A percentile compares a stretch with the other conserved stretches of the same genome.
Evolutionary conservation across 2,888 invertebrate species (phyloP).

Genomic region (Noctua fimbriata): DNA sequence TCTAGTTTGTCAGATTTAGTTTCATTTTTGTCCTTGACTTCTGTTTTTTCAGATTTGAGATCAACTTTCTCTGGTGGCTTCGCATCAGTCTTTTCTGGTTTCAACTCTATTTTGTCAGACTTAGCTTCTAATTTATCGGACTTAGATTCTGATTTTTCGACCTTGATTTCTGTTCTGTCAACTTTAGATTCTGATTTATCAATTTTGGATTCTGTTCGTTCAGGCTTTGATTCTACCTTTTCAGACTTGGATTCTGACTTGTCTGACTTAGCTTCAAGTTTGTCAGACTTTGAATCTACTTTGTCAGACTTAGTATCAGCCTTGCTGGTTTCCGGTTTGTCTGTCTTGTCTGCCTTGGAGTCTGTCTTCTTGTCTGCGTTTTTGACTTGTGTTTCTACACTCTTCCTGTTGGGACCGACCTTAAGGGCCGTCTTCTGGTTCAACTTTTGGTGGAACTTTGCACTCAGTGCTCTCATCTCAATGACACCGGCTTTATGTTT

Average conservation of each 20-base stretch:
- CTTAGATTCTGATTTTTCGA: conserved; percentile 47
- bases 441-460: conserved; percentile 84
- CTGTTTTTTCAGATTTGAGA: conserved; percentile 62
- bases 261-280: conserved; percentile 35
- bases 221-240: conserved; percentile 43
- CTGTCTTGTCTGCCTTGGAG: conserved; percentile 53
- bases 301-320: conserved; percentile 35
- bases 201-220: conserved; percentile 43
- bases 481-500: conserved; percentile 88
- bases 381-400: conserved; percentile 78
- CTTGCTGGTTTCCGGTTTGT: conserved; percentile 44
- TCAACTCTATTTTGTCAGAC: conserved; percentile 63
- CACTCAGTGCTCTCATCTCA: conserved; percentile 88
- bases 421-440: conserved; percentile 75
- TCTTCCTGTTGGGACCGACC: conserved; percentile 80
- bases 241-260: conserved; percentile 45
- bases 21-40: conserved; percentile 66
- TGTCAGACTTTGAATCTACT: conserved; percentile 42
- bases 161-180: conserved; percentile 46
- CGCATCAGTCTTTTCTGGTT: conserved; percentile 66
- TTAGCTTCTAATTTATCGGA: conserved; percentile 59
- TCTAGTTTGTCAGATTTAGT: conserved; percentile 56
- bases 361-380: conserved; percentile 78
- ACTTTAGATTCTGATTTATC: conserved; percentile 52
- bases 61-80: conserved; percentile 65